Evolutionary conservation across 2,113 vertebrate genomes (phyloP), one percentile per base, ranked within the genome.

Genomic region (Colius striatus): DNA sequence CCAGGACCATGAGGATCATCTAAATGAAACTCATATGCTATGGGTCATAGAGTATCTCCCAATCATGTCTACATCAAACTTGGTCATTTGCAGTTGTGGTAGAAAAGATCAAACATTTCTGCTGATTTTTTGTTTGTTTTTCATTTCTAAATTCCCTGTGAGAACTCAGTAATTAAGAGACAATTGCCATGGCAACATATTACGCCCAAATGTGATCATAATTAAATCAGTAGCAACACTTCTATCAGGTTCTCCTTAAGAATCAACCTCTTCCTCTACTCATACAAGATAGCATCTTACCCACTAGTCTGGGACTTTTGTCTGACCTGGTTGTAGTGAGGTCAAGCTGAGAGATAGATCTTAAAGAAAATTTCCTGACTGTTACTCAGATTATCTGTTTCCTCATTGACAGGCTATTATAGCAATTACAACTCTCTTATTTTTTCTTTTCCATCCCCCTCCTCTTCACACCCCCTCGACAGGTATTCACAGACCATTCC

Each of bases 1-100:
- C 11, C 25, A 73, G 41, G 45, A 84, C 71, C 50, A 61, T 5
- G 17, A 93, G 53, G 80, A 93, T 92, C 67, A 94, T 45, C 27
- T 90, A 96, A 95, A 94, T 84, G 73, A 95, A 94, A 93, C 45
- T 78, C 92, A 81, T 34, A 93, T 90, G 89, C 36, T 48, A 8
- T 25, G 62, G 73, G 61, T 72, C 62, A 72, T 2, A n/a, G 20
- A 84, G 25, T 80, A 74, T 36, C 79, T 91, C 60, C 63, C 75
- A 61, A 19, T 67, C 10, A 2, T 50, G 78, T 55, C 88, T 38
- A 47, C 16, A 75, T 72, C 48, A 81, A 75, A 45, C 12, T 13
- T 57, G 65, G 48, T 47, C 43, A 54, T 61, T 80, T 78, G 45
- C 62, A 78, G 81, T 30, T 70, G 23, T 60, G 66, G 50, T 43